Evolutionary conservation across 1,140 invertebrate species (phyloP), one percentile per base, ranked within the genome.

Genomic region (Cotesia typhae): DNA sequence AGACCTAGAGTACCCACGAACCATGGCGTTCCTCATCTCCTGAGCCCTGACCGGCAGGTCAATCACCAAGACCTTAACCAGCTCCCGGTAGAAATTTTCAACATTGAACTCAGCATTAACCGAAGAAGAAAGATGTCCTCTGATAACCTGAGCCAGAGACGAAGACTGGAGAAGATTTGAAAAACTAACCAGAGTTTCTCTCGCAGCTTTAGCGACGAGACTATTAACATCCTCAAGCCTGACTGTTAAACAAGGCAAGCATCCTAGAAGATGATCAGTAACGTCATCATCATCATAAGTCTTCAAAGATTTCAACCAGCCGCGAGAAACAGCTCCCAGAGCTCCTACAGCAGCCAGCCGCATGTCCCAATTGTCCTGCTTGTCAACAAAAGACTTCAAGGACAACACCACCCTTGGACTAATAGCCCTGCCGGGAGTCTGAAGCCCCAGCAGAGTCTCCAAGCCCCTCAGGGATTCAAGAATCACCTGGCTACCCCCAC

Each of bases 381-480:
- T 84, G 63, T 85, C 85, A 1, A 85, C 70, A 53, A 85, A 86
- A 2, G 85, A 83, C 64, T 84, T 86, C 36, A 86, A 75, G 0
- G 82, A 77, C 4, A 86, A 61, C 4, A 85, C 75, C 4, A 86
- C 77, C 20, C 81, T 75, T 0, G 84, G 84, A 73, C 80, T 85
- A 7, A 84, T 76, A 0, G 82, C 78, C 7, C 57, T 79, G 63
- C 77, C 74, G 0, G 76, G 81, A 70, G 81, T 78, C 5, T 47
- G 41, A n/a, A 79, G 73, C 0, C 82, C 80, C 2, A 85, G 67
- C 6, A 86, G 55, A 4, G 82, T 51, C 1, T 82, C 77, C 4
- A 86, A 78, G 0, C 85, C 84, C 3, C 79, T 75, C 1, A 85
- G 71, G 0, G 84, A 85, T 63, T 85, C 84, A 4, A 85, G 70